These are phyloP conservation scores for Ptychodera flava DNA, from an alignment of 35 echinoderm and acorn worm species.

Conservation along the genomic window DNA sequence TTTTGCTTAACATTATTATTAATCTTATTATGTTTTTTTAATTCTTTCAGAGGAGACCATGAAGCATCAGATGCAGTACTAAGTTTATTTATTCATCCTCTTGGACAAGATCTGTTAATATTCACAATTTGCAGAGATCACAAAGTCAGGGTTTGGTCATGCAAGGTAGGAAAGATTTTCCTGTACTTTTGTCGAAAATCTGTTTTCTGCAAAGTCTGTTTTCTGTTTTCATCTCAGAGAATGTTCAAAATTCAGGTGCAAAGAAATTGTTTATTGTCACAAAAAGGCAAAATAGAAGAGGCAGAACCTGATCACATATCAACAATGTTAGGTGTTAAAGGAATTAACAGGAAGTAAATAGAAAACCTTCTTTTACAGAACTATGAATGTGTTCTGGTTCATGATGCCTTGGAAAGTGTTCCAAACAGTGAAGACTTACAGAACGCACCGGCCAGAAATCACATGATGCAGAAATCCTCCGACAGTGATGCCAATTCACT, in stretches of 20 bases:
- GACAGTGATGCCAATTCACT: slow-evolving; percentile 32
- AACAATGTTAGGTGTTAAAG: too few species aligned
- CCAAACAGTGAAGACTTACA: slow-evolving; percentile 33
- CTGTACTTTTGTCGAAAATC: too few species aligned
- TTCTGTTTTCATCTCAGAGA: too few species aligned
- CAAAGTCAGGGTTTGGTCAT: slow-evolving; percentile 77
- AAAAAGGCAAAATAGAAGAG: too few species aligned
- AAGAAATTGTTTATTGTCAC: too few species aligned
- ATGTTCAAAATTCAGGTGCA: too few species aligned
- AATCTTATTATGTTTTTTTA: too few species aligned
- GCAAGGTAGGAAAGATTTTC: slow-evolving; percentile 68
- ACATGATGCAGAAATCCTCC: slow-evolving; percentile 40
- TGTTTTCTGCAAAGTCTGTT: too few species aligned
- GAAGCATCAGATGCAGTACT: slow-evolving; percentile 63
- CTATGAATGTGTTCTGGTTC: slow-evolving; percentile 49
- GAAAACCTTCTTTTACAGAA: too few species aligned
- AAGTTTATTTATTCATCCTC: slow-evolving; percentile 58
- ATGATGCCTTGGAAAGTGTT: slow-evolving; percentile 46
- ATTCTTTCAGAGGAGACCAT: slow-evolving; percentile 53
- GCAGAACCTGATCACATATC: too few species aligned
- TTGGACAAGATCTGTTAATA: slow-evolving; percentile 58
- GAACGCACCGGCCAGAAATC: slow-evolving; percentile 50
- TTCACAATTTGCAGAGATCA: slow-evolving; percentile 82
- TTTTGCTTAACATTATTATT: too few species aligned
- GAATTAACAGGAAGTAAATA: too few species aligned